Percentiles rank a stretch among this genome's conserved stretches.
Evolutionary conservation across 1,140 invertebrate genomes (phyloP).

Genomic region (Doryteuthis pealeii): DNA sequence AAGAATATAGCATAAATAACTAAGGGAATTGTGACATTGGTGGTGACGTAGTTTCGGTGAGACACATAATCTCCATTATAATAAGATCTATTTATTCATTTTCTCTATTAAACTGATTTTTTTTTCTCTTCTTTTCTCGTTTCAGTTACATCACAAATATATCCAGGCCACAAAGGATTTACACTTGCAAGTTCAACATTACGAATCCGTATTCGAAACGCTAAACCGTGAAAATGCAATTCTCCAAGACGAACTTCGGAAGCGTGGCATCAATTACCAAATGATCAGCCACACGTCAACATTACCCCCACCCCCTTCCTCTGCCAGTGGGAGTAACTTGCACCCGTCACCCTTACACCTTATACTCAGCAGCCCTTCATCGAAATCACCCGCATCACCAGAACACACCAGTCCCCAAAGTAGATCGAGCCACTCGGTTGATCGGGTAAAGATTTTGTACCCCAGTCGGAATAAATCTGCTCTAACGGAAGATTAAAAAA

Average conservation of each 20-base stretch:
- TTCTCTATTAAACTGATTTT: not conserved
- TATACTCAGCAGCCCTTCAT: not conserved
- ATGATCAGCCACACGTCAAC: not conserved
- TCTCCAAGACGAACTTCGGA: constrained; percentile 7
- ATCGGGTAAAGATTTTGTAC: not conserved
- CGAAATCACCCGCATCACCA: not conserved
- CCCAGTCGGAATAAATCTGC: not conserved
- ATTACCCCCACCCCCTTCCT: not conserved
- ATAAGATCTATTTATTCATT: too few relatives aligned
- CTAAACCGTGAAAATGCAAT: not conserved
- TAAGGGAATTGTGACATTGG: too few relatives aligned
- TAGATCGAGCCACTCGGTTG: not conserved
- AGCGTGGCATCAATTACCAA: not conserved
- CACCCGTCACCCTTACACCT: not conserved
- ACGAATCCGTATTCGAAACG: not conserved
- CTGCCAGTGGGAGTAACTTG: not conserved
- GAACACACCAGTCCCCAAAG: not conserved
- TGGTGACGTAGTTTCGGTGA: too few relatives aligned
- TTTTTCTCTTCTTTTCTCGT: not conserved
- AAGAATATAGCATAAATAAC: too few relatives aligned
- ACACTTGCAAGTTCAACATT: constrained; percentile 2
- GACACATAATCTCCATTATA: too few relatives aligned
- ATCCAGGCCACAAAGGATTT: not conserved
- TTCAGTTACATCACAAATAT: constrained; percentile 6
- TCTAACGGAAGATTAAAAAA: not conserved